Evolutionary conservation across 2,797 vertebrate species (phyloP).

Genomic region (Enteromius mattozi): DNA sequence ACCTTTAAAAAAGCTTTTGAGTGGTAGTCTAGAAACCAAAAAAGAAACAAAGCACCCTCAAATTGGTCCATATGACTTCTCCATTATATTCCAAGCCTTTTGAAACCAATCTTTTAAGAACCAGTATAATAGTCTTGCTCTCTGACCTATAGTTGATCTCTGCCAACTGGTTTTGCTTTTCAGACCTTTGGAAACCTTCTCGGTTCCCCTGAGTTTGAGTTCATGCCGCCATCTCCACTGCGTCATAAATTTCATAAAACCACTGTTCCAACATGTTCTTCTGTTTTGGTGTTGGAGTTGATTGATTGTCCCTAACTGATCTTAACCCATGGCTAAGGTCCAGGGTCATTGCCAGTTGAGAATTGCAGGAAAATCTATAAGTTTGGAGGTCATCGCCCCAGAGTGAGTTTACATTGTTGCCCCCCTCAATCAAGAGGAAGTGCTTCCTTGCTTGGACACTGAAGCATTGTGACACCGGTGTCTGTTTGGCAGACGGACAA

Average conservation of each 20-base stretch:
- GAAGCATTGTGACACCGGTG: slow-evolving; percentile 25
- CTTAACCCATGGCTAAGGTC: slow-evolving; percentile 63
- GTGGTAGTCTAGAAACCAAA: not conserved
- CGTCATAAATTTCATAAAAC: slow-evolving; percentile 47
- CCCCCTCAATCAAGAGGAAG: slow-evolving; percentile 48
- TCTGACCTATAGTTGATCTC: not conserved
- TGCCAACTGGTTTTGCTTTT: slow-evolving; percentile 3
- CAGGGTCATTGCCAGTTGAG: slow-evolving; percentile 76
- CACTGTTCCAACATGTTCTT: slow-evolving; percentile 50
- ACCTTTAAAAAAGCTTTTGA: too few relatives aligned
- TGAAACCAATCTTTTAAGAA: not conserved
- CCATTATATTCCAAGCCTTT: not conserved
- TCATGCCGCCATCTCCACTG: slow-evolving; percentile 6
- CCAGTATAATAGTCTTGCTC: not conserved
- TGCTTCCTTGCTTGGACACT: slow-evolving; percentile 25
- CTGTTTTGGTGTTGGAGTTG: slow-evolving; percentile 68
- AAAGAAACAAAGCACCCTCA: not conserved
- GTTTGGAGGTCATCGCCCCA: slow-evolving; percentile 57
- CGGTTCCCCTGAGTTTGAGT: not conserved
- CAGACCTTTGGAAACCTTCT: not conserved
- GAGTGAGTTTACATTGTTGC: slow-evolving; percentile 45
- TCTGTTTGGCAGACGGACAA: slow-evolving; percentile 17
- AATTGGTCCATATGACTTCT: not conserved
- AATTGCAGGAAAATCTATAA: slow-evolving; percentile 76
- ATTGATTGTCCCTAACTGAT: slow-evolving; percentile 76